Evolutionary conservation across 2,113 vertebrate genomes (phyloP), one percentile per base, ranked within the genome.

Genomic region (Varanus komodoensis): DNA sequence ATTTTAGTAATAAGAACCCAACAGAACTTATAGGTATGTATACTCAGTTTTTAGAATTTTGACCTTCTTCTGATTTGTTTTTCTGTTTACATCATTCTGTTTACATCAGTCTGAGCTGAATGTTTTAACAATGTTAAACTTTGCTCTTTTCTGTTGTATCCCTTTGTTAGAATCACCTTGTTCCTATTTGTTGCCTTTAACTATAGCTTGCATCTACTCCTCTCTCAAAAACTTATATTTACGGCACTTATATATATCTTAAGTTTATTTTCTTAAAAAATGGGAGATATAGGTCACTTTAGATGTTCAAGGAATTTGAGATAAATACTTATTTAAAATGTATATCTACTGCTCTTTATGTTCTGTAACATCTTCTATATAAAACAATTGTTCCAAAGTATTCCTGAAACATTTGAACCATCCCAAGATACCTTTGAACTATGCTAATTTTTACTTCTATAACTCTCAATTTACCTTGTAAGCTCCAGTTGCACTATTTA

Each of bases 1-100:
- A 97, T 87, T 99, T 99, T 95, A 98, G 98, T 81, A 98, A 98
- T 89, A 99, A 99, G 97, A 99, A 98, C 92, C 98, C 99, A 32
- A 97, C 98, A 79, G 99, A 99, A 78, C 96, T 99, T 87, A 99
- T 99, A 96, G 99, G 99, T 99, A 96, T 92, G 90, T 95, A 6
- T 77, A 82, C 87, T 87, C 25, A 38, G 82, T 82, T 82, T 69
- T 93, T 80, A 89, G 5, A 0, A 71, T 90, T 78, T 5, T 54
- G 73, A 91, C 87, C 93, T 77, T 14, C 27, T 94, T 38, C 89
- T 89, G 2, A 4, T 89, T 89, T 80, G 8, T 91, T 90, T 93
- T 44, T 44, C 38, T 44, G 38, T 44, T 44, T 48, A 25, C 61
- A 50, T 8, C 4, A 23, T 29, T 71, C 15, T 44, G 38, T 44